A percentile compares a stretch with the other conserved stretches of the same genome.
Evolutionary conservation across 2,888 invertebrate species (phyloP).

Genomic region (Phrixothrix hirtus): DNA sequence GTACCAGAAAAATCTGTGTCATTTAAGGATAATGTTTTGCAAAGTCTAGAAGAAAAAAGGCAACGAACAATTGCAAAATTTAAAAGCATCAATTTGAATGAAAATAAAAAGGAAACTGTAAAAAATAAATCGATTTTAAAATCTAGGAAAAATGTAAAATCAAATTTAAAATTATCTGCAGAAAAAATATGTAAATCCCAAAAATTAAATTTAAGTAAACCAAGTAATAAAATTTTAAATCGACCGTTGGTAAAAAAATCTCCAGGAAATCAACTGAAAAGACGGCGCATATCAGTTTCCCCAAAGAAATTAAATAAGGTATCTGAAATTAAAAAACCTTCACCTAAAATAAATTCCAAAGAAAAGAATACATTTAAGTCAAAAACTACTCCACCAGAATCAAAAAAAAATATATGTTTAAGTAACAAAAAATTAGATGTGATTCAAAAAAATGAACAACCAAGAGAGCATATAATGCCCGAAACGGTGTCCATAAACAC

Average conservation of each 20-base stretch:
- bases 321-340: neutral
- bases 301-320: neutral
- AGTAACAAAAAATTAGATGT: neutral
- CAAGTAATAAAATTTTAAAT: no score
- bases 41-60: slow-evolving; percentile 45
- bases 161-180: neutral
- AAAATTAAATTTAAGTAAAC: neutral
- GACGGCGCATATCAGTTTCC: no score
- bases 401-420: neutral
- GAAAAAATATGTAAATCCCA: neutral
- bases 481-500: neutral
- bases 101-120: slow-evolving; percentile 9
- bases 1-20: neutral
- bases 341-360: neutral
- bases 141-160: neutral
- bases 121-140: slow-evolving; percentile 5
- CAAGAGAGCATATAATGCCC: neutral
- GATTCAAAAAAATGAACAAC: neutral
- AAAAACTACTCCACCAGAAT: neutral
- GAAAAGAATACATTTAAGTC: neutral
- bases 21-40: slow-evolving; percentile 25
- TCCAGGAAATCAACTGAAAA: neutral
- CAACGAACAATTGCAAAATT: slow-evolving; percentile 41
- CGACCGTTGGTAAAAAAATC: neutral
- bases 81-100: slow-evolving; percentile 21